Percentiles rank a stretch among this genome's conserved stretches.
These are phyloP conservation scores for Acleris holmiana DNA, from an alignment of 2,888 invertebrate genomes.

Conservation along the genomic window DNA sequence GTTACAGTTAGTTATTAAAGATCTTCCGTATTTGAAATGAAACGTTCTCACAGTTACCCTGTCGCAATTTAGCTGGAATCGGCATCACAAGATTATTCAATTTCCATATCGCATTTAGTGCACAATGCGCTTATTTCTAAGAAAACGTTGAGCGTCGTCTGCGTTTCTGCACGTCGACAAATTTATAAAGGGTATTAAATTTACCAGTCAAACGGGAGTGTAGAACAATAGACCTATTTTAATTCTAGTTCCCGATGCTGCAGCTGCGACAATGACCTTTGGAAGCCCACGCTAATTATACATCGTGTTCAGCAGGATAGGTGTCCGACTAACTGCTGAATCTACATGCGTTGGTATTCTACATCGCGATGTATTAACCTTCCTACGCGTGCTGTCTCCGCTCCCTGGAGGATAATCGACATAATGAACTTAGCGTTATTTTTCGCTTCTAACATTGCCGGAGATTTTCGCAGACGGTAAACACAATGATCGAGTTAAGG, in stretches of 20 bases:
- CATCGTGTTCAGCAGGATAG: constrained; percentile 49
- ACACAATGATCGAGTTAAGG: constrained; percentile 60
- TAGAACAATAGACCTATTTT: constrained; percentile 64
- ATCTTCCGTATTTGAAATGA: constrained; percentile 17
- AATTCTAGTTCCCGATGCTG: constrained; percentile 63
- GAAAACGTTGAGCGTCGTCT: constrained; percentile 25
- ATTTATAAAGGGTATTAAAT: constrained; percentile 26
- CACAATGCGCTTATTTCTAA: constrained; percentile 32
- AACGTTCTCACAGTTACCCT: constrained; percentile 32
- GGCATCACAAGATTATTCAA: constrained; percentile 34
- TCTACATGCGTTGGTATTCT: constrained; percentile 18
- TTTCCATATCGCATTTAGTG: constrained; percentile 33
- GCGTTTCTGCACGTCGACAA: constrained; percentile 11
- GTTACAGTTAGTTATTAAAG: constrained; percentile 24
- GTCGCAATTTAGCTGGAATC: constrained; percentile 29
- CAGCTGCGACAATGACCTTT: constrained; percentile 82
- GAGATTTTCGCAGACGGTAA: constrained; percentile 42
- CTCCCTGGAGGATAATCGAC: neutral
- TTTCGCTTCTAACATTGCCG: constrained; percentile 22
- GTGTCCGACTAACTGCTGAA: constrained; percentile 25
- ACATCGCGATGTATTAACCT: constrained; percentile 9
- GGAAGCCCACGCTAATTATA: constrained; percentile 82
- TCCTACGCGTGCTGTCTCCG: constrained; percentile 5
- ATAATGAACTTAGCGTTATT: constrained; percentile 4
- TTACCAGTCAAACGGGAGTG: constrained; percentile 40